A percentile compares a stretch with the other conserved stretches of the same genome.
phyloP scores from a whole-genome alignment of 2,797 vertebrate genomes.

The Apogon hyalosoma region DNA sequence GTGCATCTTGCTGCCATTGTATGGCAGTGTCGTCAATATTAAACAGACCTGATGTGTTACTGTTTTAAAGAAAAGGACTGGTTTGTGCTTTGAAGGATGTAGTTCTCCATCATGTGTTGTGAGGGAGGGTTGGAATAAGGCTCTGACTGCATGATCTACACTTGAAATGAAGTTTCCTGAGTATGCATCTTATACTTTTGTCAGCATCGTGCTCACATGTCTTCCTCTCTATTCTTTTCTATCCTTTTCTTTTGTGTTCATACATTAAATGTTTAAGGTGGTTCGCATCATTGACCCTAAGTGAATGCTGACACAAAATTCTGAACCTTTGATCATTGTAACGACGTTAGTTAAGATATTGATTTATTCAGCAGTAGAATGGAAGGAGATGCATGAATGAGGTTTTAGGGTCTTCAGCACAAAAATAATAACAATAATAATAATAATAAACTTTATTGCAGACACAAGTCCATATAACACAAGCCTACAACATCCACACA shows the following conservation, averaged over 20 bases:
- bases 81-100: background rate
- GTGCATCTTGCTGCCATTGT: slow-evolving; percentile 15
- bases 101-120: background rate
- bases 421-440: no score
- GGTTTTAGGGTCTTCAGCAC: no score
- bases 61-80: background rate
- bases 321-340: slow-evolving; percentile 1
- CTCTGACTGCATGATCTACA: background rate
- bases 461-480: no score
- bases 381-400: no score
- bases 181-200: background rate
- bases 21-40: slow-evolving; percentile 30
- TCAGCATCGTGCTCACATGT: background rate
- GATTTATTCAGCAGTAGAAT: no score
- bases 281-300: background rate
- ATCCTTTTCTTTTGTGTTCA: slow-evolving; percentile 11
- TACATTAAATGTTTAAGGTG: slow-evolving; percentile 5
- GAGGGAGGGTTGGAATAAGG: background rate
- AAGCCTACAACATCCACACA: no score
- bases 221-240: background rate
- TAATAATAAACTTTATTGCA: no score
- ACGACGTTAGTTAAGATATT: no score
- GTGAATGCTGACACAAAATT: slow-evolving; percentile 41
- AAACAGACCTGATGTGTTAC: background rate
- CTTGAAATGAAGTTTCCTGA: no score